These are phyloP conservation scores for Melanaphis sacchari DNA, from an alignment of 1,140 invertebrate genomes.

Conservation along the genomic window DNA sequence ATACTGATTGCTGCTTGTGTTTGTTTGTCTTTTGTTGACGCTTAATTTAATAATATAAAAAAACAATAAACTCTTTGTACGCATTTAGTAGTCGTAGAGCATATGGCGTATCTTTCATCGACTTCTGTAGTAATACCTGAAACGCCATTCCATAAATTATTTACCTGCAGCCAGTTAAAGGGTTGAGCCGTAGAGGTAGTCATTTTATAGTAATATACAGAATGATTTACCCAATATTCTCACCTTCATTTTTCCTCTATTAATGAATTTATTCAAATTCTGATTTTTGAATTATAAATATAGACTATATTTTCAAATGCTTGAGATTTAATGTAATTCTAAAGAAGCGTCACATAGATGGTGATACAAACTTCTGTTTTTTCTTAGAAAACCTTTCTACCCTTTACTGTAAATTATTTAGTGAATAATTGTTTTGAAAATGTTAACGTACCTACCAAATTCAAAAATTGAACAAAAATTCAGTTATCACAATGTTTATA, in stretches of 20 bases:
- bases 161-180: neutral
- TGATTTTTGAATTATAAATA: neutral
- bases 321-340: neutral
- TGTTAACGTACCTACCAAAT: neutral
- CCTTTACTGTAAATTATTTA: neutral
- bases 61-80: neutral
- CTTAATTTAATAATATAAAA: neutral
- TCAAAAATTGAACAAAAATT: neutral
- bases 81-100: neutral
- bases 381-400: neutral
- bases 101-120: neutral
- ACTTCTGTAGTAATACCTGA: neutral
- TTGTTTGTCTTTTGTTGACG: neutral
- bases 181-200: too few relatives aligned
- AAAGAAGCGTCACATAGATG: too few relatives aligned
- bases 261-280: neutral
- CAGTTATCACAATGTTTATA: neutral
- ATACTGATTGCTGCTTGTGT: neutral
- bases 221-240: neutral
- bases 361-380: neutral
- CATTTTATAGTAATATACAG: neutral
- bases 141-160: too few relatives aligned
- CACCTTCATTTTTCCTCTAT: neutral
- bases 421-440: neutral
- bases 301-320: neutral